Conservation (phyloP, 2,888 invertebrate genomes). For the Brachynemurus nebulosus region DNA sequence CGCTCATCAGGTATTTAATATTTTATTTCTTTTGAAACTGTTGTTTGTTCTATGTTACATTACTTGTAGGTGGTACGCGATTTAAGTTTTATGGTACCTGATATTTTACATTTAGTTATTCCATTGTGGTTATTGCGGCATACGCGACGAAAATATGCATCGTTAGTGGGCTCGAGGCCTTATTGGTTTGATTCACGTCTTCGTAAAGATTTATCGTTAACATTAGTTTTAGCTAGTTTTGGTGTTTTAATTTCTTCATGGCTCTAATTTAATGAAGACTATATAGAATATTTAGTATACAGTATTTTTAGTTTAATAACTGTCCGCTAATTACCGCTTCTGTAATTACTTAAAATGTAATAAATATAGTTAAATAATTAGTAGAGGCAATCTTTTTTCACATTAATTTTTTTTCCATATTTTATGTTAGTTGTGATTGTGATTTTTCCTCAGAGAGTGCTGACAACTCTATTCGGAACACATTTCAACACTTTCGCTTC, state of each 20-base stretch:
- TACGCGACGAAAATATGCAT: conserved; percentile 20
- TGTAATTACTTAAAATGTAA: too few species aligned
- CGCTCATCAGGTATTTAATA: conserved; percentile 45
- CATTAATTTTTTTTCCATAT: too few species aligned
- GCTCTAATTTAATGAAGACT: conserved; percentile 29
- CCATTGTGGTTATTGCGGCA: conserved; percentile 37
- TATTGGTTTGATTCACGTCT: conserved; percentile 30
- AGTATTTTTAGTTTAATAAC: too few species aligned
- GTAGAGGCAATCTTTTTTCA: too few species aligned
- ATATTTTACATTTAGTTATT: conserved; percentile 45
- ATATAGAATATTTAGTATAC: too few species aligned
- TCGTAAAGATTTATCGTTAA: conserved; percentile 22
- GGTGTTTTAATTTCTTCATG: conserved; percentile 30
- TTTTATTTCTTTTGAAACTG: neutral
- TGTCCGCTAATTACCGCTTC: too few species aligned
- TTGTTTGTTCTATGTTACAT: neutral
- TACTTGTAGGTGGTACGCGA: conserved; percentile 40
- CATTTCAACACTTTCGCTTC: too few species aligned
- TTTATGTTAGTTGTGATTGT: too few species aligned
- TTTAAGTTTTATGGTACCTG: conserved; percentile 52
- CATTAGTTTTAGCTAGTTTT: conserved; percentile 25
- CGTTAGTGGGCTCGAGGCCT: conserved; percentile 23
- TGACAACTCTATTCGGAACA: too few species aligned
- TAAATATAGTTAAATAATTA: too few species aligned
- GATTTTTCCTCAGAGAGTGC: too few species aligned